Base-by-base conservation (phyloP, 2,888 invertebrate species). In the Drosophila gaucha region DNA sequence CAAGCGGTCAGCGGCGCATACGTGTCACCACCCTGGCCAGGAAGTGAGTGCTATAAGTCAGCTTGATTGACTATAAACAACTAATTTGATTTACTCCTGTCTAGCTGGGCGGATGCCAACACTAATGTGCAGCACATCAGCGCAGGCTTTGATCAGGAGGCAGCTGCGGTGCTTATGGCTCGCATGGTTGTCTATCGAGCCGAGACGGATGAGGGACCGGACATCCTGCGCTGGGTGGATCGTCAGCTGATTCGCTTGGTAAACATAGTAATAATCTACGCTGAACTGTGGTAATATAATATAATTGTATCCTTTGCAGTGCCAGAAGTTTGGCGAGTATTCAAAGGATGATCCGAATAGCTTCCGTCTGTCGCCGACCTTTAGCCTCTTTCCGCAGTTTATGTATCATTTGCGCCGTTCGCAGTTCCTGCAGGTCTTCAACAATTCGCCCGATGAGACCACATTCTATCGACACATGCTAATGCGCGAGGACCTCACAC, bases 381-480 rank as follows among this genome's bases (percentile, higher is more conserved):
- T 99, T 93, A 97, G 98, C 64, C 93, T 99, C 62, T 99, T 99
- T 93, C 99, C 99, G 39, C 99, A 99, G 92, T 99, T 99, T 92
- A 99, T 99, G 99, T 99, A 99, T 92, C 99, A 99, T 91, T 93
- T 99, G 88, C 94, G 99, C 39, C 94, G 99, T 78, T 99, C 99
- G 24, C 99, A 99, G 93, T 99, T 99, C 93, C 94, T 99, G 74
- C 99, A 99, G 93, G 99, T 99, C 43, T 99, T 99, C 93, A 99
- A 99, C 93, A 99, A 99, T 93, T 99, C 98, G 36, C 99, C 99
- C 0, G 99, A 99, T 92, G 99, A 99, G 93, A 99, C 99, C 12
- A 98, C 98, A 20, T 99, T 98, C 93, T 99, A 99, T 91, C 95
- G 98, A 83, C 99, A 99, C 92, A 98, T 98, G 96, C 92, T 99